Conservation (phyloP, 2,113 vertebrate genomes). For the Percina caprodes region DNA sequence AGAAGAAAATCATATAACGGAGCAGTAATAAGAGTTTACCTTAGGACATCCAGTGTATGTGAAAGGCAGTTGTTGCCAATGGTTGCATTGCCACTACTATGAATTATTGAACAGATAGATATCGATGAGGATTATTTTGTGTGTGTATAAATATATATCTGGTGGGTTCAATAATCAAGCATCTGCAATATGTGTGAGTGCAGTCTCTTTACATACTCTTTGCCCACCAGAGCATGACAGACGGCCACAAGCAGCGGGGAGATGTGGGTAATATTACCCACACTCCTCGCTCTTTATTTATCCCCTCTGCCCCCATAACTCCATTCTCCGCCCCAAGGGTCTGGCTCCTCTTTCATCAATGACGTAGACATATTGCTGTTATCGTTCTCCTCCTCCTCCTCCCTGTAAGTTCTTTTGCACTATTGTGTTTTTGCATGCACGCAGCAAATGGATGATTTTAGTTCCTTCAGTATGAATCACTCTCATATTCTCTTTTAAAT, state of each 20-base stretch:
- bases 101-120: conserved; percentile 36
- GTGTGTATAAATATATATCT: conserved; percentile 18
- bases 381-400: neutral
- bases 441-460: conserved; percentile 44
- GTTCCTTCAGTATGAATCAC: conserved; percentile 41
- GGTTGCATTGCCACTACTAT: neutral
- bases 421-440: conserved; percentile 41
- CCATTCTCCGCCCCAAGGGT: conserved; percentile 32
- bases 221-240: conserved; percentile 55
- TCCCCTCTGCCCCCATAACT: conserved; percentile 41
- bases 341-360: conserved; percentile 55
- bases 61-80: neutral
- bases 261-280: conserved; percentile 65
- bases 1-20: neutral
- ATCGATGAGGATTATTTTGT: conserved; percentile 5
- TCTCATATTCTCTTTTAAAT: conserved; percentile 31
- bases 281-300: conserved; percentile 70
- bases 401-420: conserved; percentile 2
- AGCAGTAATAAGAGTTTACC: neutral
- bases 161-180: conserved; percentile 33
- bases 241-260: conserved; percentile 53
- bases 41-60: neutral
- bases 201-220: neutral
- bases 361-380: conserved; percentile 58
- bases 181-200: conserved; percentile 11